Conservation (phyloP, 2,888 invertebrate species). For the Phytoseiulus persimilis region DNA sequence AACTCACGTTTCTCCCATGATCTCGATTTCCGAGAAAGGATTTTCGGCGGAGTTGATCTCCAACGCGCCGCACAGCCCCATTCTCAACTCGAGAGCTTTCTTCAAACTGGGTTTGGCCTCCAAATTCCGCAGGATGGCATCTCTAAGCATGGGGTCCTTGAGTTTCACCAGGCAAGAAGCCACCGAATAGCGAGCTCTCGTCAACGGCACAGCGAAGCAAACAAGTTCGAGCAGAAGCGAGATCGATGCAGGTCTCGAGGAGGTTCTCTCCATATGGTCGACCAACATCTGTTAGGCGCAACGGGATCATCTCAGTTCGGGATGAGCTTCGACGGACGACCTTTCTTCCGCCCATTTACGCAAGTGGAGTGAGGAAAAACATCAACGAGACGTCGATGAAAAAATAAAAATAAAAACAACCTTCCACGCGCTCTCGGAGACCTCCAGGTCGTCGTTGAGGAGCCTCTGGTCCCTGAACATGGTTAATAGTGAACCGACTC, state of each 20-base stretch:
- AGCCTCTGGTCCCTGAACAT: background rate
- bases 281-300: background rate
- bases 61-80: background rate
- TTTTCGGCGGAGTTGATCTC: background rate
- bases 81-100: slow-evolving; percentile 19
- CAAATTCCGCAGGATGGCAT: slow-evolving; percentile 10
- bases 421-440: slow-evolving; percentile 11
- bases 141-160: background rate
- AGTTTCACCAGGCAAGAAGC: slow-evolving; percentile 25
- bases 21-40: background rate
- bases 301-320: background rate
- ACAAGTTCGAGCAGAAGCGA: background rate
- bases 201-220: slow-evolving; percentile 13
- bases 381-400: no score
- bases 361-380: no score
- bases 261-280: background rate
- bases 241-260: background rate
- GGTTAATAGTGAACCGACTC: background rate
- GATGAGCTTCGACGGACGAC: background rate
- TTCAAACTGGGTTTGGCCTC: background rate
- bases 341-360: background rate
- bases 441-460: background rate
- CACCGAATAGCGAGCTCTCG: background rate
- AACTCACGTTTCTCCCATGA: slow-evolving; percentile 23
- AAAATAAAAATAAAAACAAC: no score